Evolutionary conservation across 1,140 invertebrate species (phyloP).

Genomic region (Heliconius eleuchia): DNA sequence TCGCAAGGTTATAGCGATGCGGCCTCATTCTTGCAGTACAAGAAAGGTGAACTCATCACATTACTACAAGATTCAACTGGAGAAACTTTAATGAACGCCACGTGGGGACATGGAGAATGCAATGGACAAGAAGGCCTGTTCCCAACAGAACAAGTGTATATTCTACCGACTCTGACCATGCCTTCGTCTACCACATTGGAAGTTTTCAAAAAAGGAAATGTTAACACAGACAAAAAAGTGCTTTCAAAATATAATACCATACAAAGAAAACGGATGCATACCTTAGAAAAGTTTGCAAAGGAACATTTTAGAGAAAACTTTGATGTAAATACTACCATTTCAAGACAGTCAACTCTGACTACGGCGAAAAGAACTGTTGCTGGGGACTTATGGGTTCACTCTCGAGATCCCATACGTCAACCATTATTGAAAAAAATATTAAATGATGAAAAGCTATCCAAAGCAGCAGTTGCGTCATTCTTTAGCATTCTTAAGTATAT

Average conservation of each 20-base stretch:
- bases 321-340: conserved; percentile 81
- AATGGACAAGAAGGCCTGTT: conserved; percentile 91
- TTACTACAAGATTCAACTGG: conserved; percentile 89
- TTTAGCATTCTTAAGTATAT: conserved; percentile 96
- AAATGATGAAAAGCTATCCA: conserved; percentile 87
- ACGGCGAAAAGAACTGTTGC: conserved; percentile 82
- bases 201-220: conserved; percentile 83
- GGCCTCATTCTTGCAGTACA: conserved; percentile 84
- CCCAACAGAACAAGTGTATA: conserved; percentile 92
- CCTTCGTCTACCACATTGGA: conserved; percentile 84
- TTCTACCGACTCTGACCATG: conserved; percentile 90
- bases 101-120: conserved; percentile 88
- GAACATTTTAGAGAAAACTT: conserved; percentile 88
- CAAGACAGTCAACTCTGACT: conserved; percentile 84
- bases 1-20: conserved; percentile 84
- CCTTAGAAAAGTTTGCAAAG: conserved; percentile 90
- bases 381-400: conserved; percentile 91
- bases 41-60: conserved; percentile 92
- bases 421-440: conserved; percentile 92
- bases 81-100: conserved; percentile 87
- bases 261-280: conserved; percentile 87
- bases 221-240: conserved; percentile 68
- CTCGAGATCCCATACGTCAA: conserved; percentile 91
- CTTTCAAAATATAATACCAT: conserved; percentile 80
- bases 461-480: conserved; percentile 89